A percentile compares a stretch with the other conserved stretches of the same genome.
Evolutionary conservation across 2,113 vertebrate species (phyloP).

Genomic region (Donacobius atricapilla): DNA sequence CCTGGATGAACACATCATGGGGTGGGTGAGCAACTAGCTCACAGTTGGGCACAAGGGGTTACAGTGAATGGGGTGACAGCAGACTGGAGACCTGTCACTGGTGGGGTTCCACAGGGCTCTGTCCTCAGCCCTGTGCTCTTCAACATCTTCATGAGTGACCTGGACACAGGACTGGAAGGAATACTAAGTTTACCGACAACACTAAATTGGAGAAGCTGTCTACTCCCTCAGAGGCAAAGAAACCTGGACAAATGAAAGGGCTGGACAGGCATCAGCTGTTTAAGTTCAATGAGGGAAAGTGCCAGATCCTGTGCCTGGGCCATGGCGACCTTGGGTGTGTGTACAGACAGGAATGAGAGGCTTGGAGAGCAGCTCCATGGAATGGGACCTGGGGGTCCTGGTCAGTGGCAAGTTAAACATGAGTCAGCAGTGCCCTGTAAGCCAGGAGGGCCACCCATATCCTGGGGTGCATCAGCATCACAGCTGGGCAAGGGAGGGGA

Average conservation of each 20-base stretch:
- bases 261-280: neutral
- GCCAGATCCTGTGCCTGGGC: neutral
- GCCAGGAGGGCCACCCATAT: fast-evolving
- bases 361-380: neutral
- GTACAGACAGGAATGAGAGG: neutral
- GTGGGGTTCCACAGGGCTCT: neutral
- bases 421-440: neutral
- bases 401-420: fast-evolving
- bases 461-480: neutral
- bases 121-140: neutral
- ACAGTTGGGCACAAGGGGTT: fast-evolving
- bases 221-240: neutral
- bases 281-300: neutral
- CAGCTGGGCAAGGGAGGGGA: fast-evolving
- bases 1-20: neutral
- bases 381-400: fast-evolving
- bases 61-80: neutral
- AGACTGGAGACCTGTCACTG: neutral
- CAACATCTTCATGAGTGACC: fast-evolving
- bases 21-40: neutral
- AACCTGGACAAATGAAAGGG: neutral
- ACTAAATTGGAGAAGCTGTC: neutral
- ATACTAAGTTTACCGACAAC: neutral
- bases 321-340: neutral
- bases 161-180: neutral